Base-by-base conservation (phyloP, 2,888 invertebrate species). In the Cremastobaeus sp. region DNA sequence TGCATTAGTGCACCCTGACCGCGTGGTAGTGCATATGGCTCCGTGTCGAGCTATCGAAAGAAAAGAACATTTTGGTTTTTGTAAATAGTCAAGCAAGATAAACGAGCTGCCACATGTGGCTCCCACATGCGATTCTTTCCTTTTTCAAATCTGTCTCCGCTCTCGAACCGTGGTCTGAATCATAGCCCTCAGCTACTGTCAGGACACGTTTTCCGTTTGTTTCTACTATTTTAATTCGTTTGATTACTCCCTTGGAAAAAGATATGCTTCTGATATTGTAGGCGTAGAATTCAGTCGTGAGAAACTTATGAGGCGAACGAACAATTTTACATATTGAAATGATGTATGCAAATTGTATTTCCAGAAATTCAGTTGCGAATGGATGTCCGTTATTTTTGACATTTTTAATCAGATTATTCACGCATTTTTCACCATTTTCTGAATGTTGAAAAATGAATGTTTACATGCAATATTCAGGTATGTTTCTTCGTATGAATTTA, bases 41-140 rank as follows among this genome's bases (percentile, higher is more conserved):
- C 55, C 52, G 43, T 47, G 68, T 57, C 64, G 41, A 64, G 64
- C 54, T 54, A 74, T 70, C 66, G 74, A 74, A 69, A 62, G 69
- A 69, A 71, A 65, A 50, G 60, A 66, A 62, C 55, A 43, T 73
- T 73, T 68, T 30, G 55, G 55, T 62, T 75, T 66, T 66, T 71
- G 66, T 68, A 62, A 68, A 55, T 68, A 68, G 71, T 70, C 71
- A 64, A 71, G 28, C 25, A 75, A 75, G 71, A 77, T 73, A 72
- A 69, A 75, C 74, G 73, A 72, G 72, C 66, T 50, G 48, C 57
- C 65, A 76, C 79, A 79, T 76, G 79, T 79, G 79, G 73, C 52
- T 25, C 30, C 77, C 79, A 79, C 76, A 79, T 79, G 79, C 52
- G 59, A 57, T 28, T 47, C 62, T 32, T 21, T 64, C 54, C 59